Evolutionary conservation across 1,140 invertebrate genomes (phyloP).

Genomic region (Hesperophylax magnus): DNA sequence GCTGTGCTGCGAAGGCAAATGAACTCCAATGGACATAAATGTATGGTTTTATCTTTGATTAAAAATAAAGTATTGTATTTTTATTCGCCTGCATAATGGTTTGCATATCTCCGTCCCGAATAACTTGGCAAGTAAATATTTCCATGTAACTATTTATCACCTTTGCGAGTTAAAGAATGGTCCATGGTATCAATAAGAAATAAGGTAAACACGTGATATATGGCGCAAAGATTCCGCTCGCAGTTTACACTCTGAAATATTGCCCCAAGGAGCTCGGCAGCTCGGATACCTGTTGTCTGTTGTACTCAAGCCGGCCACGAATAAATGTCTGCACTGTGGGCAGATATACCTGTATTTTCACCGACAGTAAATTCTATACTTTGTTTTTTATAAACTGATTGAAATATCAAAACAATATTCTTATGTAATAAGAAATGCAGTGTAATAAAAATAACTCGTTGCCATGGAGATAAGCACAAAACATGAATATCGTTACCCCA

Average conservation of each 20-base stretch:
- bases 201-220: slow-evolving; percentile 29
- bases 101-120: slow-evolving; percentile 8
- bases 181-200: slow-evolving; percentile 34
- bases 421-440: too few species aligned
- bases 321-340: slow-evolving; percentile 20
- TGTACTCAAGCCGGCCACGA: background rate
- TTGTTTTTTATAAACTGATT: slow-evolving; percentile 19
- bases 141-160: slow-evolving; percentile 33
- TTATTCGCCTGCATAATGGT: slow-evolving; percentile 8
- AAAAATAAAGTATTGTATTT: background rate
- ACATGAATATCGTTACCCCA: too few species aligned
- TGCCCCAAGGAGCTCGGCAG: slow-evolving; percentile 1
- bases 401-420: slow-evolving; percentile 11
- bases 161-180: slow-evolving; percentile 30
- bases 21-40: too few species aligned
- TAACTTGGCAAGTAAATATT: slow-evolving; percentile 27
- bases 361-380: background rate
- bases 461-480: too few species aligned
- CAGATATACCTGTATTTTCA: slow-evolving; percentile 1
- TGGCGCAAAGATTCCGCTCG: slow-evolving; percentile 5
- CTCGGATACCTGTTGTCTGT: background rate
- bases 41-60: too few species aligned
- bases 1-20: too few species aligned
- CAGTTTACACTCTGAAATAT: slow-evolving; percentile 25
- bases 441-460: too few species aligned